Conservation (phyloP, 2,888 invertebrate species). For the Napeogenes sylphis region DNA sequence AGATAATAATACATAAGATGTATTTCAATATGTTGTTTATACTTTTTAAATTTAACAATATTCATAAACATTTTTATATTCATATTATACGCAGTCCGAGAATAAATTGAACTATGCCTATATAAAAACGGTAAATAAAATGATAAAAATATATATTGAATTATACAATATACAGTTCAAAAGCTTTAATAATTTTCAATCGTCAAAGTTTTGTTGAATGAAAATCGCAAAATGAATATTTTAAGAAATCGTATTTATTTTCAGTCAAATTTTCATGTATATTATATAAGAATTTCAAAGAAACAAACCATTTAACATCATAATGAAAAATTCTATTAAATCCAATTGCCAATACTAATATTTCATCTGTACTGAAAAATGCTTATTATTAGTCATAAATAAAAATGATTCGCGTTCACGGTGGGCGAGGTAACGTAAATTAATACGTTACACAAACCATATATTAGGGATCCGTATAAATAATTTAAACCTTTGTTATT, state of each 20-base stretch:
- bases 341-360: conserved; percentile 38
- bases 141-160: too few species aligned
- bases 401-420: conserved; percentile 20
- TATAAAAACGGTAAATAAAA: too few species aligned
- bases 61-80: too few species aligned
- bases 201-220: too few species aligned
- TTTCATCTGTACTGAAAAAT: conserved; percentile 46
- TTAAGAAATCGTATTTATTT: neutral
- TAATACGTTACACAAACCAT: conserved; percentile 2
- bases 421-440: conserved; percentile 12
- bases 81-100: too few species aligned
- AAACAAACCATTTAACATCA: conserved; percentile 18
- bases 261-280: neutral
- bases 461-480: neutral
- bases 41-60: too few species aligned
- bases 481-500: neutral
- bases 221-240: too few species aligned
- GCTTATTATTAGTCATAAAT: conserved; percentile 44
- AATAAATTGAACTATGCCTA: too few species aligned
- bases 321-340: conserved; percentile 48
- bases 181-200: too few species aligned
- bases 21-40: too few species aligned
- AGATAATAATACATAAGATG: too few species aligned
- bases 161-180: too few species aligned
- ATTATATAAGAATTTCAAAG: conserved; percentile 9